phyloP scores from a whole-genome alignment of 2,113 vertebrate species.

The Poicephalus meyeri region DNA sequence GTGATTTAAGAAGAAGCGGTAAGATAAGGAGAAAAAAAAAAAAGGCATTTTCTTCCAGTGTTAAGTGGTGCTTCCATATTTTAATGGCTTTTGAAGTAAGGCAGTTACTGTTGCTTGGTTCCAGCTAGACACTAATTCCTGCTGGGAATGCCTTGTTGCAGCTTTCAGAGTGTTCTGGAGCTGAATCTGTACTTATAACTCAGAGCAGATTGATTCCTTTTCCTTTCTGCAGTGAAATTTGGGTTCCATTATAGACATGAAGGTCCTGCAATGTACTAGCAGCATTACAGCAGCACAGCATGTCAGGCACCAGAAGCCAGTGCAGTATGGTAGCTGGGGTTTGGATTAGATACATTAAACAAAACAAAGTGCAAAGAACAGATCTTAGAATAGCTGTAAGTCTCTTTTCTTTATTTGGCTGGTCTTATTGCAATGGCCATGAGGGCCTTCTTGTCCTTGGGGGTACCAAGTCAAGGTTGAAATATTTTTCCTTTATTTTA shows the following conservation, averaged over 20 bases:
- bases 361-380: background rate
- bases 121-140: slow-evolving; percentile 40
- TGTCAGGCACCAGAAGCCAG: background rate
- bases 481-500: slow-evolving; percentile 1
- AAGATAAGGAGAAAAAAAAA: background rate
- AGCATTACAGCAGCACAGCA: background rate
- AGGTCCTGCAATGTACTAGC: background rate
- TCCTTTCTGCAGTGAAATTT: slow-evolving; percentile 1
- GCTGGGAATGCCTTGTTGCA: background rate
- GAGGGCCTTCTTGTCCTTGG: background rate
- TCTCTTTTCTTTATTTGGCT: background rate
- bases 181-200: slow-evolving; percentile 38
- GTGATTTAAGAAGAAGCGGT: slow-evolving; percentile 8
- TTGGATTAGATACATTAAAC: background rate
- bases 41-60: background rate
- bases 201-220: background rate
- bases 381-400: background rate
- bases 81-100: slow-evolving; percentile 43
- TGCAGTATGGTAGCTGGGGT: background rate
- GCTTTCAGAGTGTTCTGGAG: slow-evolving; percentile 33
- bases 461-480: background rate
- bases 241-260: background rate
- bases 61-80: slow-evolving; percentile 38
- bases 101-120: slow-evolving; percentile 1
- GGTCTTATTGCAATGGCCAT: background rate